Percentiles rank a stretch among this genome's conserved stretches.
These are phyloP conservation scores for Aphidius ervi DNA, from an alignment of 1,140 invertebrate genomes.

Conservation along the genomic window DNA sequence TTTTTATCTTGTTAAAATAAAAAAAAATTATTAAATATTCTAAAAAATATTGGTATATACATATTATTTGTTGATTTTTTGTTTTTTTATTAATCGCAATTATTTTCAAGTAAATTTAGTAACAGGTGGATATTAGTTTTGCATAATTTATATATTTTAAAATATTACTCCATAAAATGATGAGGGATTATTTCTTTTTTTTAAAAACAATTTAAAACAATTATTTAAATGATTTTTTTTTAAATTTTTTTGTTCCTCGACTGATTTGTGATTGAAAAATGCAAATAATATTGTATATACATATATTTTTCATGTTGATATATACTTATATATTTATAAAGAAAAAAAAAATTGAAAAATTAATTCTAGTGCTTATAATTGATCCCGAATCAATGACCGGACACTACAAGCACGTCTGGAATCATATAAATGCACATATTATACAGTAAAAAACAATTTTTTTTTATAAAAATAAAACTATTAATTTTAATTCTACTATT, in stretches of 20 bases:
- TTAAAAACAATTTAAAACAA: too few species aligned
- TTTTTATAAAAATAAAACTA: not conserved
- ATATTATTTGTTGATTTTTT: not conserved
- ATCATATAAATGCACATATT: constrained; percentile 54
- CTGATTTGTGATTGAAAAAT: not conserved
- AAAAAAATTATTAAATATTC: constrained; percentile 5
- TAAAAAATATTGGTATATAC: not conserved
- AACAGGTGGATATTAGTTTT: too few species aligned
- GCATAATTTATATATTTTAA: too few species aligned
- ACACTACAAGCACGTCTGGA: constrained; percentile 50
- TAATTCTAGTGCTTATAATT: constrained; percentile 19
- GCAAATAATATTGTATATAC: too few species aligned
- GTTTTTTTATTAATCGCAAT: constrained; percentile 17
- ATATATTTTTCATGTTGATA: too few species aligned
- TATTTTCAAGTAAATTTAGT: constrained; percentile 9
- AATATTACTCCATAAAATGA: too few species aligned
- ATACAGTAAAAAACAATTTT: constrained; percentile 43
- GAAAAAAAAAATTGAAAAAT: too few species aligned
- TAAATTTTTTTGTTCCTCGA: constrained; percentile 27
- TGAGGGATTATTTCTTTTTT: too few species aligned
- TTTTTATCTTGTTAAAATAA: constrained; percentile 16
- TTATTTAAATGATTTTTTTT: constrained; percentile 17
- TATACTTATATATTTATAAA: too few species aligned
- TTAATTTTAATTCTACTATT: too few species aligned
- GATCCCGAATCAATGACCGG: constrained; percentile 46